Conservation (phyloP, 2,888 invertebrate species). For the Diplazon laetatorius region DNA sequence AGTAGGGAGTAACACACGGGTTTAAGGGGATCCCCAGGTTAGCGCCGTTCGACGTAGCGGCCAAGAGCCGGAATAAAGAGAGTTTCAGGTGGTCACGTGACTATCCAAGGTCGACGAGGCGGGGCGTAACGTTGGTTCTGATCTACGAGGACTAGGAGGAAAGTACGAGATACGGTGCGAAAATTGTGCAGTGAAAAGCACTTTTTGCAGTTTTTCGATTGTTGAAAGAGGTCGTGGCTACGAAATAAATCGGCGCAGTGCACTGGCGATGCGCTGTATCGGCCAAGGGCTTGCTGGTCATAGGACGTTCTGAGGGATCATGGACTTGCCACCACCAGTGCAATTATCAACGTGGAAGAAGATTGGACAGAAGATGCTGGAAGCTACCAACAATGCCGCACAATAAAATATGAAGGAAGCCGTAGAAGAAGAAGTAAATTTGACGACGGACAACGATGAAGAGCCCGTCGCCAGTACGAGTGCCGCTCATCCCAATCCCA, state of each 20-base stretch:
- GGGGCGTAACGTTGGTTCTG: no score
- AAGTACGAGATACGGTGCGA: background rate
- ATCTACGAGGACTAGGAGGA: conserved; percentile 10
- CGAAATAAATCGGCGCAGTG: conserved; percentile 45
- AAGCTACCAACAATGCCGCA: conserved; percentile 33
- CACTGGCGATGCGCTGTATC: conserved; percentile 51
- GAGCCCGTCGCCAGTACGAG: background rate
- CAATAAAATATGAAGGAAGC: conserved; percentile 32
- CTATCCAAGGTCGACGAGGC: no score
- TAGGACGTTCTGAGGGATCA: conserved; percentile 46
- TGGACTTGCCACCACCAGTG: conserved; percentile 47
- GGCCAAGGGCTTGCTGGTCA: conserved; percentile 21
- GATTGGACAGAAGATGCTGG: conserved; percentile 43
- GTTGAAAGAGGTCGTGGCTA: conserved; percentile 8
- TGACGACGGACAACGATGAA: no score
- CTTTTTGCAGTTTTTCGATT: conserved; percentile 2
- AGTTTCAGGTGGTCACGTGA: no score
- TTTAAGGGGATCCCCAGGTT: no score
- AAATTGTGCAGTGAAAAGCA: background rate
- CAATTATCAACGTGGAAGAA: conserved; percentile 1
- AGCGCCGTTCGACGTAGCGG: no score
- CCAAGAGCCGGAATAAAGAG: no score
- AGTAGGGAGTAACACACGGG: background rate
- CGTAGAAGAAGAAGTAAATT: background rate
- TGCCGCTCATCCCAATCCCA: no score